Evolutionary conservation across 2,888 invertebrate species (phyloP).

Genomic region (Spilarctia lutea): DNA sequence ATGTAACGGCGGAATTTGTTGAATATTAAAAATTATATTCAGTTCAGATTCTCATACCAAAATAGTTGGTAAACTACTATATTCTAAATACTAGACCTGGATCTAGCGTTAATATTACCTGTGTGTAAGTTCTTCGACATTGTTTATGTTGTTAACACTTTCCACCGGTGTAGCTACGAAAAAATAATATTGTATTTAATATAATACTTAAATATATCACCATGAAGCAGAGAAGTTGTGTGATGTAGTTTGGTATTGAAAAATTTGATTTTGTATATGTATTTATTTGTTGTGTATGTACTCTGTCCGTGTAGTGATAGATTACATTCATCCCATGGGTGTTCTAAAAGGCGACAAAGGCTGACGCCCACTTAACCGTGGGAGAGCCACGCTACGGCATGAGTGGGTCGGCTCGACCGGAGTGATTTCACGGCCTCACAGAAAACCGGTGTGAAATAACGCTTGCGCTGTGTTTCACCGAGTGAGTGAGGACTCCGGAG

Average conservation of each 20-base stretch:
- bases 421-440: too few relatives aligned
- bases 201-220: too few relatives aligned
- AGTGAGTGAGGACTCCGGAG: too few relatives aligned
- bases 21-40: neutral
- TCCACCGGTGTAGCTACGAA: slow-evolving; percentile 71
- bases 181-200: slow-evolving; percentile 7
- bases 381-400: too few relatives aligned
- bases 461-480: too few relatives aligned
- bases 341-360: too few relatives aligned
- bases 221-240: neutral
- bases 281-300: too few relatives aligned
- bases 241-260: neutral
- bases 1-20: neutral
- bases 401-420: too few relatives aligned
- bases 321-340: too few relatives aligned
- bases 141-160: slow-evolving; percentile 66
- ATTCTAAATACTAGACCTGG: neutral
- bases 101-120: slow-evolving; percentile 59
- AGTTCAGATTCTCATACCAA: neutral
- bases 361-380: too few relatives aligned
- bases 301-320: too few relatives aligned
- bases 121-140: slow-evolving; percentile 58
- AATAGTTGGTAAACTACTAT: neutral
- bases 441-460: too few relatives aligned
- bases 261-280: neutral